Base-by-base conservation (phyloP, 2,888 invertebrate genomes). In the Apotomis turbidana region DNA sequence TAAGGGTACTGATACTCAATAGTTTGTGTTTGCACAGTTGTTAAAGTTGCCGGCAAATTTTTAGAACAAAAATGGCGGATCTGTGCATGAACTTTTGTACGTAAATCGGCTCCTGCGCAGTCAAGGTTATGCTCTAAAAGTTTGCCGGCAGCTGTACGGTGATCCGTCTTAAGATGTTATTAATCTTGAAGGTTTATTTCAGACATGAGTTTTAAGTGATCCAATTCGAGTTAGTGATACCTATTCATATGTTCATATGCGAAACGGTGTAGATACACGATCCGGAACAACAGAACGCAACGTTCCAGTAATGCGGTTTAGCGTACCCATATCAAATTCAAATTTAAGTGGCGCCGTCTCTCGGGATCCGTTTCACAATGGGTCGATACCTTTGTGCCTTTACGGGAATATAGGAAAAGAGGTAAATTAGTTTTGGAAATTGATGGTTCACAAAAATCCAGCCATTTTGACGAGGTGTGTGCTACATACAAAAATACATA, bases 321-420 rank as follows among this genome's bases (percentile, higher is more conserved):
- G 61, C 49, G 13, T 49, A 70, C 62, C 69, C 62, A 63, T 57
- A 70, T 62, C 69, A 62, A 55, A 70, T 70, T 62, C 69, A 41
- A 70, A 69, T 69, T 61, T 61, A 54, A 57, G 62, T 57, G 49
- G 49, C 58, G 58, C 49, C n/a, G 58, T 49, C 69, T 70, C 69
- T 49, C 49, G 69, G 69, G 69, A 63, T 70, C 62, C 12, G 5
- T 62, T 36, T 49, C 62, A 63, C 57, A 49, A 55, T 36, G 46
- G 54, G 46, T 61, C 44, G 54, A 55, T 69, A 41, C 60, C 69
- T 69, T 70, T 62, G 36, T 63, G 52, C 38, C 62, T 52, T 63
- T 5, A 46, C 46, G 27, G 10, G 44, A 54, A 62, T 36, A 61
- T 36, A 36, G n/a, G 12, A 15, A 61, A 62, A 38, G 13, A 61